Percentiles rank a stretch among this genome's conserved stretches.
Evolutionary conservation across 2,113 vertebrate genomes (phyloP).

Genomic region (Lepus americanus): DNA sequence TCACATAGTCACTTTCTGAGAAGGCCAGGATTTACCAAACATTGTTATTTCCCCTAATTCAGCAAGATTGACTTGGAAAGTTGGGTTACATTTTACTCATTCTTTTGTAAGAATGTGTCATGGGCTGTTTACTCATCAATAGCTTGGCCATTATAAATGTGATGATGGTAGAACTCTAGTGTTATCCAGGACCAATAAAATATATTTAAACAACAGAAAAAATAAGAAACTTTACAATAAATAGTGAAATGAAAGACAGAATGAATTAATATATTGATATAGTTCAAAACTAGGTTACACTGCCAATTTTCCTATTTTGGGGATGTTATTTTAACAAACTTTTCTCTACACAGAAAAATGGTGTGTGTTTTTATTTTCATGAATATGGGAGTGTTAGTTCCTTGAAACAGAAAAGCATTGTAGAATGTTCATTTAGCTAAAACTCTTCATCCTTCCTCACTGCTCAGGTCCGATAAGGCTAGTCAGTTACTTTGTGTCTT

Average conservation of each 20-base stretch:
- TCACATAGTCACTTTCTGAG: not conserved
- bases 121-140: not conserved
- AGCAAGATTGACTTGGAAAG: conserved; percentile 26
- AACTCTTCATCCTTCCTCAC: not conserved
- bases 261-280: not conserved
- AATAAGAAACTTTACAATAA: not conserved
- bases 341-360: not conserved
- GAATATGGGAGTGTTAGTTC: not conserved
- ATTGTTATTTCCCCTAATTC: not conserved
- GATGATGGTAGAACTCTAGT: not conserved
- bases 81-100: conserved; percentile 44
- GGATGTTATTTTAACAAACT: conserved; percentile 41
- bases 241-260: conserved; percentile 51
- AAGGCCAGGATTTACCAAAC: not conserved
- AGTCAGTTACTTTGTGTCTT: not conserved
- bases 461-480: not conserved
- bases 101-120: not conserved
- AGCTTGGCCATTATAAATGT: conserved; percentile 26
- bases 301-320: not conserved
- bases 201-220: conserved; percentile 20
- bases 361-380: conserved; percentile 28
- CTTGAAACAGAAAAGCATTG: not conserved
- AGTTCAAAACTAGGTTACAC: conserved; percentile 1
- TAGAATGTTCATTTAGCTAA: conserved; percentile 1
- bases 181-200: not conserved